These are phyloP conservation scores for Antrozous pallidus DNA, from an alignment of 2,797 vertebrate species.

Conservation along the genomic window DNA sequence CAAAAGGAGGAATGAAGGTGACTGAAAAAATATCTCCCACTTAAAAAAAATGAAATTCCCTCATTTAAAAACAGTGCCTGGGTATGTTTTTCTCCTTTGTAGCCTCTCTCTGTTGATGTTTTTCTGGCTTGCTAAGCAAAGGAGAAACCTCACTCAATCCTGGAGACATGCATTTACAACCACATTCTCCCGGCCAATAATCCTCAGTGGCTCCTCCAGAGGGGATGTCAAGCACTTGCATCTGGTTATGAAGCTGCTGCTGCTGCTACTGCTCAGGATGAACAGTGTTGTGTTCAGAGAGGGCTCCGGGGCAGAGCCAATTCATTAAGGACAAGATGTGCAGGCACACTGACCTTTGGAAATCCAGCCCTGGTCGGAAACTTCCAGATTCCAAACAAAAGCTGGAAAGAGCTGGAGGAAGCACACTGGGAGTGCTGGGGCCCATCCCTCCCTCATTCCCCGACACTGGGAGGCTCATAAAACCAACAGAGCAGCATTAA, in stretches of 20 bases:
- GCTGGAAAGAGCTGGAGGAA: slow-evolving; percentile 69
- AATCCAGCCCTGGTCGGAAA: slow-evolving; percentile 52
- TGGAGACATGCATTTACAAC: slow-evolving; percentile 76
- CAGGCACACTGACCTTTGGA: slow-evolving; percentile 57
- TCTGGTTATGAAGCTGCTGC: not conserved
- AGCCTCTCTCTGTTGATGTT: slow-evolving; percentile 70
- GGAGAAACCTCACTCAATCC: slow-evolving; percentile 84
- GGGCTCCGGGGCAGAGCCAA: slow-evolving; percentile 34
- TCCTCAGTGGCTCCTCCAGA: slow-evolving; percentile 70
- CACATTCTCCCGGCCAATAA: slow-evolving; percentile 72
- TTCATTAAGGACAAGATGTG: slow-evolving; percentile 54
- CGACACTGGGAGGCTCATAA: slow-evolving; percentile 64
- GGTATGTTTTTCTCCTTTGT: slow-evolving; percentile 69
- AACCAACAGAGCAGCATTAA: slow-evolving; percentile 82
- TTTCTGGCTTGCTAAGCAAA: slow-evolving; percentile 83
- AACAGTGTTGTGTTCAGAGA: slow-evolving; percentile 28
- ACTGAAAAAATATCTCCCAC: not conserved
- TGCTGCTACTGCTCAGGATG: slow-evolving; percentile 37
- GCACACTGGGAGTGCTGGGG: not conserved
- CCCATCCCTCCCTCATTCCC: slow-evolving; percentile 58
- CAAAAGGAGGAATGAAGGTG: not conserved
- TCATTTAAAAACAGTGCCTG: slow-evolving; percentile 8
- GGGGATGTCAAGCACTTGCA: slow-evolving; percentile 61
- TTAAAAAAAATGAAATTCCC: not conserved
- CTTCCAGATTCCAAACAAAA: slow-evolving; percentile 57